A percentile compares a stretch with the other conserved stretches of the same genome.
Conservation (phyloP, 2,888 invertebrate genomes). For the Chromoteleia sp. region DNA sequence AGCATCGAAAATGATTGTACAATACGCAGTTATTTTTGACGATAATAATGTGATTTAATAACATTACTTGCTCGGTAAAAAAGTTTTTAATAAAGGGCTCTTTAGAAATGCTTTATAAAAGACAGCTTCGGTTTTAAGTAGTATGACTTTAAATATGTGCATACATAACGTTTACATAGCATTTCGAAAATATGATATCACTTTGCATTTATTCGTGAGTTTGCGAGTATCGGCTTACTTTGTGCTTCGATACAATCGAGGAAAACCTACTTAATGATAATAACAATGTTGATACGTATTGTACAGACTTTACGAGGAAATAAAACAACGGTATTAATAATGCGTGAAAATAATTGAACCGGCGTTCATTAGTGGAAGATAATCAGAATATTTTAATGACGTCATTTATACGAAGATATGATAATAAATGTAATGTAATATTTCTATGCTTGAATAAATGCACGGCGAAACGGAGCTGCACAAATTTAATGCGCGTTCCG, state of each 20-base stretch:
- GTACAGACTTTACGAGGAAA: neutral
- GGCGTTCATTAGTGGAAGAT: slow-evolving; percentile 3
- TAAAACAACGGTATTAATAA: neutral
- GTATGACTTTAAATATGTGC: slow-evolving; percentile 46
- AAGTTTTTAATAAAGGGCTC: slow-evolving; percentile 7
- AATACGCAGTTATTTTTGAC: too few species aligned
- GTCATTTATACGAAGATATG: slow-evolving; percentile 15
- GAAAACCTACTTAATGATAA: neutral
- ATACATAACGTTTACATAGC: slow-evolving; percentile 25
- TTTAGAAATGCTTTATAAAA: neutral
- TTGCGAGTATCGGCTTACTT: neutral
- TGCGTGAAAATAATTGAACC: slow-evolving; percentile 10
- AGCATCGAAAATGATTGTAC: too few species aligned
- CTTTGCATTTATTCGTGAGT: slow-evolving; percentile 1
- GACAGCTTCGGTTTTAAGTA: slow-evolving; percentile 17
- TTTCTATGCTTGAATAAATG: slow-evolving; percentile 27
- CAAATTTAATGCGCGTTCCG: slow-evolving; percentile 16
- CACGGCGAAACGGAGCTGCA: slow-evolving; percentile 12
- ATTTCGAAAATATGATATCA: slow-evolving; percentile 17
- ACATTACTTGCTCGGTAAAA: too few species aligned
- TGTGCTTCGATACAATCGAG: neutral
- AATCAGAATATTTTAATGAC: slow-evolving; percentile 11
- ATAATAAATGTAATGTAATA: slow-evolving; percentile 39
- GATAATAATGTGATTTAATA: too few species aligned
- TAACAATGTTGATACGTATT: neutral